Conservation (phyloP, 2,113 vertebrate genomes). For the Poicephalus gulielmi region DNA sequence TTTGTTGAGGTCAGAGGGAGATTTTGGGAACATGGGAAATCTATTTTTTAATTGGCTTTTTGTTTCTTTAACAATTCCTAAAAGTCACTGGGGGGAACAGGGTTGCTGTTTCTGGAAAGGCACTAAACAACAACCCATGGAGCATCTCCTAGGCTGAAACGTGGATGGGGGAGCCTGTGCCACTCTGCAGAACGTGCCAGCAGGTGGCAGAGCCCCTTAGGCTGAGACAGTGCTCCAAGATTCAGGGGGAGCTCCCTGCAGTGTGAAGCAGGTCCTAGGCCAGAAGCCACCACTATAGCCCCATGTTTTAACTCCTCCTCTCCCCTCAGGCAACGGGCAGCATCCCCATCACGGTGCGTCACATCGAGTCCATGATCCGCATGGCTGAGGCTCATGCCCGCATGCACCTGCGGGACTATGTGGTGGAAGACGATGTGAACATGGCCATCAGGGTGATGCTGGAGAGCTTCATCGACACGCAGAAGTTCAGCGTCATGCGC, state of each 20-base stretch:
- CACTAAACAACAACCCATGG: neutral
- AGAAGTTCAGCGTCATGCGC: slow-evolving; percentile 97
- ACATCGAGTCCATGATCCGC: slow-evolving; percentile 98
- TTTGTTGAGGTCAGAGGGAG: neutral
- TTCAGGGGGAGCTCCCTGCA: neutral
- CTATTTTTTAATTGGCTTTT: neutral
- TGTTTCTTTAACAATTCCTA: neutral
- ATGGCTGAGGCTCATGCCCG: slow-evolving; percentile 97
- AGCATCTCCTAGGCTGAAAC: neutral
- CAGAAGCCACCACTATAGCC: neutral
- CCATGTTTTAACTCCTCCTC: neutral
- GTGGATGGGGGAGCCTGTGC: no score
- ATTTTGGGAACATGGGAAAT: neutral
- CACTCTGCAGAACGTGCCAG: neutral
- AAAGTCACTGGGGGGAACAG: neutral
- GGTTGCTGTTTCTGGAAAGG: neutral
- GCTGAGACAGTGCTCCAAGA: neutral
- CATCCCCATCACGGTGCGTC: slow-evolving; percentile 96
- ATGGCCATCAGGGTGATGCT: slow-evolving; percentile 99
- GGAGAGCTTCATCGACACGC: slow-evolving; percentile 98
- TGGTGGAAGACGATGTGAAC: slow-evolving; percentile 95
- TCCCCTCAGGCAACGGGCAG: slow-evolving; percentile 90
- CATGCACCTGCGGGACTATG: slow-evolving; percentile 94
- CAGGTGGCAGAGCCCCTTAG: slow-evolving; percentile 49
- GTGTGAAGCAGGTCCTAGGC: neutral